Evolutionary conservation across 2,113 vertebrate species (phyloP).

Genomic region (Petaurus breviceps): DNA sequence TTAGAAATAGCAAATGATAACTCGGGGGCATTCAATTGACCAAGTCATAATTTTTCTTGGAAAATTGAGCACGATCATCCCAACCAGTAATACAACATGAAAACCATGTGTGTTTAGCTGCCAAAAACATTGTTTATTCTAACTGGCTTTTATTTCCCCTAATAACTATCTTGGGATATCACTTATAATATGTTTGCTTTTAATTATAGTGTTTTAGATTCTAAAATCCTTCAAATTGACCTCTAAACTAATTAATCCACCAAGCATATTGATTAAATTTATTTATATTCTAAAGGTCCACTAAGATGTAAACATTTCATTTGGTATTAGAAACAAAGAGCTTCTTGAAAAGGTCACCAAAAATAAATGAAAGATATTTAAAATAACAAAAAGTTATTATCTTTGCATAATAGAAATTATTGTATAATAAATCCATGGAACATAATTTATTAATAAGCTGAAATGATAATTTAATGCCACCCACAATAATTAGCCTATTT

Average conservation of each 20-base stretch:
- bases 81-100: conserved; percentile 66
- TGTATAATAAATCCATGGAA: conserved; percentile 11
- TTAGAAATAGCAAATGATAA: conserved; percentile 33
- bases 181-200: conserved; percentile 51
- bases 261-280: conserved; percentile 70
- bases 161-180: conserved; percentile 64
- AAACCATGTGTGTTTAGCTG: conserved; percentile 26
- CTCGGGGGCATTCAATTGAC: conserved; percentile 49
- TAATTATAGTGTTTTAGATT: conserved; percentile 55
- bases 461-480: not conserved
- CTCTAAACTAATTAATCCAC: conserved; percentile 69
- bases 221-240: conserved; percentile 65
- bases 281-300: conserved; percentile 59
- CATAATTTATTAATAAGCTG: not conserved
- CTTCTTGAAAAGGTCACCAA: not conserved
- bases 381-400: not conserved
- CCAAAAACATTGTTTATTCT: conserved; percentile 72
- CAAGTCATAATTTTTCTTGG: conserved; percentile 57
- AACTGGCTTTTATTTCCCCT: conserved; percentile 60
- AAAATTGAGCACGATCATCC: conserved; percentile 64
- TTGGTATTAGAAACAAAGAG: not conserved
- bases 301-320: conserved; percentile 16
- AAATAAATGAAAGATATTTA: conserved; percentile 22
- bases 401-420: not conserved
- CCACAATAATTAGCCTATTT: not conserved